A percentile compares a stretch with the other conserved stretches of the same genome.
phyloP scores from a whole-genome alignment of 1,140 invertebrate species.

The Papilio polytes region DNA sequence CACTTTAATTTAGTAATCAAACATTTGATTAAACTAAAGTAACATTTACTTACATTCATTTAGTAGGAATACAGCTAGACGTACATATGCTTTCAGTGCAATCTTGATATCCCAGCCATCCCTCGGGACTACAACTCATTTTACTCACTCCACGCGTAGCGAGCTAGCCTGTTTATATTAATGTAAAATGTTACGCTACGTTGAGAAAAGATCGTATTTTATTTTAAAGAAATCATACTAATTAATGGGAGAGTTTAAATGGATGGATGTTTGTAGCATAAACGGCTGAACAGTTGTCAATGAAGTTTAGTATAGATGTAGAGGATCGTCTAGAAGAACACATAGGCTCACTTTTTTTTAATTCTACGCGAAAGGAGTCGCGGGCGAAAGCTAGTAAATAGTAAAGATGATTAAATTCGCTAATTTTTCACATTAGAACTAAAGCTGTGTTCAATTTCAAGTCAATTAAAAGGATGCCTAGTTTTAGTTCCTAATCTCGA shows the following conservation, averaged over 20 bases:
- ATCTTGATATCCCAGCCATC: constrained; percentile 31
- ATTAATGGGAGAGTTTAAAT: too few relatives aligned
- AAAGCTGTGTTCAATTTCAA: too few relatives aligned
- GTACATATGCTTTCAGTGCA: constrained; percentile 25
- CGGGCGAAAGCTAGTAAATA: not conserved
- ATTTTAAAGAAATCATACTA: not conserved
- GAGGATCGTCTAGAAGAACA: too few relatives aligned
- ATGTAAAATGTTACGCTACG: constrained; percentile 22
- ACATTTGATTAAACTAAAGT: constrained; percentile 2
- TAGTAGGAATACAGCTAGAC: not conserved
- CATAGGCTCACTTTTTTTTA: too few relatives aligned
- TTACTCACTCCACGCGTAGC: not conserved
- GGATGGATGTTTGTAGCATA: not conserved
- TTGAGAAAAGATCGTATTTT: not conserved
- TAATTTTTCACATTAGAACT: too few relatives aligned
- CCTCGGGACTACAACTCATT: constrained; percentile 4
- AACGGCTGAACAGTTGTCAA: too few relatives aligned
- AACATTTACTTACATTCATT: constrained; percentile 1
- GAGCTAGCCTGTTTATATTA: constrained; percentile 4
- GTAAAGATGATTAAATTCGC: too few relatives aligned
- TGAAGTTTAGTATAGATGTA: too few relatives aligned
- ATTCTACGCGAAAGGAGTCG: too few relatives aligned
- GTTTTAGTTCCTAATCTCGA: too few relatives aligned
- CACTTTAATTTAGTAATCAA: not conserved
- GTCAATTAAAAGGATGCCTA: too few relatives aligned